Percentiles rank a stretch among this genome's conserved stretches.
These are phyloP conservation scores for Dendronephthya gigantea DNA, from an alignment of 64 coral and sea anemone species.

Conservation along the genomic window DNA sequence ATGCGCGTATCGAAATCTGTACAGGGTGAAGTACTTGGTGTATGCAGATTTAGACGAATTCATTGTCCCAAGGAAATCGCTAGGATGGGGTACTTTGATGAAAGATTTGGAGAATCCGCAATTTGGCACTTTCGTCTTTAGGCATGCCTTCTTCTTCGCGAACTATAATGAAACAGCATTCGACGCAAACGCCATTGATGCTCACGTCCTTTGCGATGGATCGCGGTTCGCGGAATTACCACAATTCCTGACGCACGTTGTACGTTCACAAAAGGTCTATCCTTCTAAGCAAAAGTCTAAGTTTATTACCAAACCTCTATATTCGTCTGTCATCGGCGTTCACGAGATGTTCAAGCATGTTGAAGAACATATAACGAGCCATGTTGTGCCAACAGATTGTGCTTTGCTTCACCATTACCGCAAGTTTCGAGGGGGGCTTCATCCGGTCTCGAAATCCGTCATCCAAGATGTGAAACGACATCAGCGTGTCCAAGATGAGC, in stretches of 20 bases:
- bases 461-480: not conserved
- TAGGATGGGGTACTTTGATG: not conserved
- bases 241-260: not conserved
- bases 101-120: not conserved
- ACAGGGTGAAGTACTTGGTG: not conserved
- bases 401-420: not conserved
- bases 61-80: not conserved
- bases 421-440: not conserved
- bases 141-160: not conserved
- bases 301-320: not conserved
- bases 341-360: not conserved
- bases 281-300: not conserved
- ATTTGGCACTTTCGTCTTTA: not conserved
- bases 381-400: not conserved
- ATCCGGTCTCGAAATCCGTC: not conserved
- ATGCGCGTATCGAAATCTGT: not conserved
- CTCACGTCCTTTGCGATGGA: not conserved
- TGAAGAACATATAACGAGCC: not conserved
- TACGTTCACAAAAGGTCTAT: not conserved
- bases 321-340: not conserved
- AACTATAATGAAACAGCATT: not conserved
- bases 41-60: not conserved
- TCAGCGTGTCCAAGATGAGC: not conserved
- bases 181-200: not conserved
- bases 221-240: not conserved